Base-by-base conservation (phyloP, 2,888 invertebrate species). In the Epicampocera succincta region DNA sequence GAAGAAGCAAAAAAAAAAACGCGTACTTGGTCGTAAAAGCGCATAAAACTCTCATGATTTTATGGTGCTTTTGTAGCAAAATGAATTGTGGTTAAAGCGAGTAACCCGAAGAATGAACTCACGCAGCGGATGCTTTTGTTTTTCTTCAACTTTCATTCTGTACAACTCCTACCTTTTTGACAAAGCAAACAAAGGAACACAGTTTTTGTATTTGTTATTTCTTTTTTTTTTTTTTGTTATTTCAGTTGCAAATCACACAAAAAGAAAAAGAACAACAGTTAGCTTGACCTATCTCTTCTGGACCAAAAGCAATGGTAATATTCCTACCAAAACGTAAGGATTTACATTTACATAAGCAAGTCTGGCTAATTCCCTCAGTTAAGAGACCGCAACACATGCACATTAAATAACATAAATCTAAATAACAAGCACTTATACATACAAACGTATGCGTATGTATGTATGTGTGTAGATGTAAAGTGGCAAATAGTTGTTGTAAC, bases 121-220 rank as follows among this genome's bases (percentile, higher is more conserved):
- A 74, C 61, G 46, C 60, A 44, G 78, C 52, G 77, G 44, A 65
- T 74, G 74, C 74, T 71, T 78, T 78, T 74, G 60, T 82, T 82
- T 71, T 60, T 33, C 33, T 33, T 33, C 74, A 74, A 33, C 71
- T 78, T 72, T 17, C 21, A 15, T 56, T 29, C 48, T 11, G 52
- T 38, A 40, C 58, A 42, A 60, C 33, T 33, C 44, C 50, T 76
- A 61, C 60, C 66, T 61, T 76, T 68, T 69, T 52, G 69, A 60
- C 38, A 60, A 38, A 52, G 60, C 50, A 72, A 78, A 78, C 54
- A 69, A 52, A 60, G 71, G 13, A 44, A 66, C 25, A 19, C 3
- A 29, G 3, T 29, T 29, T 33, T 1, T 72, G 48, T 72, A 60
- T 40, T 48, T 69, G 13, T 44, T 44, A 12, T 44, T 44, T n/a